phyloP scores from a whole-genome alignment of 2,888 invertebrate species.

The Fissipunctia ypsillon region DNA sequence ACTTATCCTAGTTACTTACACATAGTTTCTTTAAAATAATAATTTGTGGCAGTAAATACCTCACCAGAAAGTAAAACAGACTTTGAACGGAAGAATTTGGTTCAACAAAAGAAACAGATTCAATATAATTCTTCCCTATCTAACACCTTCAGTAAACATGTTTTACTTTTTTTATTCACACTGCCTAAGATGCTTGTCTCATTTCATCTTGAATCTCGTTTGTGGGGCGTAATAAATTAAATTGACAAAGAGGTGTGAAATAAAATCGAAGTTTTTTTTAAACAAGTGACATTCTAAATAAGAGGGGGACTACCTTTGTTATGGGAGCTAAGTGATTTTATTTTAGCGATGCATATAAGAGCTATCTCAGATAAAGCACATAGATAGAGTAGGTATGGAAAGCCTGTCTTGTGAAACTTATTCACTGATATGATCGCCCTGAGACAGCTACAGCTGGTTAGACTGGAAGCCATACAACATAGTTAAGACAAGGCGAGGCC shows the following conservation, averaged over 20 bases:
- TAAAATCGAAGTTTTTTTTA: slow-evolving; percentile 61
- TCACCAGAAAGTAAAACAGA: not conserved
- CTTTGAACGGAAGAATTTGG: not conserved
- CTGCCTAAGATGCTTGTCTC: slow-evolving; percentile 69
- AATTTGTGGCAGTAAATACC: no score
- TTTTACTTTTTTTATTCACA: slow-evolving; percentile 29
- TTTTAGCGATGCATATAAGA: not conserved
- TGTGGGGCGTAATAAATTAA: slow-evolving; percentile 79
- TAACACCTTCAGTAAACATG: slow-evolving; percentile 15
- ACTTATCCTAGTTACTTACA: no score
- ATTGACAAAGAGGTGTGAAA: slow-evolving; percentile 76
- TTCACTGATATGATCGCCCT: not conserved
- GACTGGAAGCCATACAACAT: no score
- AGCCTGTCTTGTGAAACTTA: no score
- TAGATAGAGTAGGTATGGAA: no score
- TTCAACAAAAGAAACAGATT: not conserved
- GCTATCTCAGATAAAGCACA: not conserved
- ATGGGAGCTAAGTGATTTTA: not conserved
- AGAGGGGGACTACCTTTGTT: not conserved
- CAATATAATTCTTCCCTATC: not conserved
- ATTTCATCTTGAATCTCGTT: slow-evolving; percentile 67
- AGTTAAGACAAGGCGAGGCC: not conserved
- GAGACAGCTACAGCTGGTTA: no score
- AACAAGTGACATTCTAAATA: slow-evolving; percentile 59
- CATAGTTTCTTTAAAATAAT: no score